Base-by-base conservation (phyloP, 1,140 invertebrate genomes). In the Rhagoletis pomonella region DNA sequence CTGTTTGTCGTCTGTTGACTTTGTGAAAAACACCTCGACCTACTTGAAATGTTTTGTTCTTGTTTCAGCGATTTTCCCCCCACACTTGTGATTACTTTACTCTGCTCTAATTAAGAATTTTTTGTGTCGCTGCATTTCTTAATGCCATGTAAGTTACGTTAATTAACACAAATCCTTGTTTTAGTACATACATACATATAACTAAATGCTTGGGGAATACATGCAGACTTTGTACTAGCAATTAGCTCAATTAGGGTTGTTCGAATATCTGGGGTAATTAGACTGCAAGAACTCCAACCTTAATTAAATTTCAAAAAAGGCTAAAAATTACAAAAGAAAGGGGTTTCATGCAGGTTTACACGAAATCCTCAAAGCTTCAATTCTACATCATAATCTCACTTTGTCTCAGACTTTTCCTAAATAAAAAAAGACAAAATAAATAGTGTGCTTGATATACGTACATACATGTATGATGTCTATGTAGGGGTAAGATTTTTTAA, bases 141-240 rank as follows among this genome's bases (percentile, higher is more conserved):
- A 73, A 73, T 39, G 67, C 44, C 67, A 44, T 73, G 67, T 47
- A 17, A 47, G 67, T 42, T 17, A 73, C 67, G 39, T 44, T 73
- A 44, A 73, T 44, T 73, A 73, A 73, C 39, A 73, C 67, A 73
- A 73, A 73, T 73, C 67, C 42, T 47, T 17, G 42, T 44, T 44
- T 73, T 10, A 55, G 50, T 55, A 55, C 50, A 55, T 47, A 73
- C 29, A 29, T 29, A 29, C 29, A 29, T 29, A n/a, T 29, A 67
- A 29, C 19, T 3, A 39, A 67, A 67, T 39, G 67, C 42, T 44
- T 44, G 42, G 67, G 39, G 67, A 44, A 44, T 73, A 44, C 65
- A 67, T 39, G 65, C 65, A 39, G 10, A 42, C 67, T 47, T 44
- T 47, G 60, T 62, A 17, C 39, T 7, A 1, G 0, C 67, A 47